Conservation (phyloP, 2,113 vertebrate genomes). For the Sinocyclocheilus anophthalmus region DNA sequence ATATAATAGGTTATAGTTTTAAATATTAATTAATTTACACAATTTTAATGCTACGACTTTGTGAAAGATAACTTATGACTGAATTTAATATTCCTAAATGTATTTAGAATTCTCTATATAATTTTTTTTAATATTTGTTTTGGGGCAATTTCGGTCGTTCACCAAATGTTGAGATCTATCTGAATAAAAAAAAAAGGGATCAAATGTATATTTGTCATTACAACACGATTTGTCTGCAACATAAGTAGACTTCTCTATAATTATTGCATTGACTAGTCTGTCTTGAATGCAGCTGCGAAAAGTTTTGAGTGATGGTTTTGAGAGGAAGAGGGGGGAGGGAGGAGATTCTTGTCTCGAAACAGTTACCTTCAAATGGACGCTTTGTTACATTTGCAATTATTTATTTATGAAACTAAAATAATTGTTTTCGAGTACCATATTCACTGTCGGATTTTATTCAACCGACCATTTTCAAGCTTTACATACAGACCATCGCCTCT, state of each 20-base stretch:
- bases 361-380: background rate
- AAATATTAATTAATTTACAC: no score
- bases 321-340: no score
- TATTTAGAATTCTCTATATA: no score
- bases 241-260: background rate
- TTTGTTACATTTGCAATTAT: conserved; percentile 56
- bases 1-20: no score
- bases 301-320: background rate
- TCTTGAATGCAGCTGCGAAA: background rate
- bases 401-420: conserved; percentile 75
- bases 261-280: background rate
- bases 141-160: no score
- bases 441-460: conserved; percentile 70
- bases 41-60: no score
- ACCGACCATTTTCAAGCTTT: conserved; percentile 64
- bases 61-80: no score
- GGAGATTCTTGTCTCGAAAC: no score
- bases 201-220: background rate
- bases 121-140: no score
- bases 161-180: background rate
- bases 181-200: background rate
- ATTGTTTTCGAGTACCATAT: conserved; percentile 77
- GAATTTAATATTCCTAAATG: no score
- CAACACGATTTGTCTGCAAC: background rate
- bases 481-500: no score